Base-by-base conservation (phyloP, 2,113 vertebrate species). In the Lathamus discolor region DNA sequence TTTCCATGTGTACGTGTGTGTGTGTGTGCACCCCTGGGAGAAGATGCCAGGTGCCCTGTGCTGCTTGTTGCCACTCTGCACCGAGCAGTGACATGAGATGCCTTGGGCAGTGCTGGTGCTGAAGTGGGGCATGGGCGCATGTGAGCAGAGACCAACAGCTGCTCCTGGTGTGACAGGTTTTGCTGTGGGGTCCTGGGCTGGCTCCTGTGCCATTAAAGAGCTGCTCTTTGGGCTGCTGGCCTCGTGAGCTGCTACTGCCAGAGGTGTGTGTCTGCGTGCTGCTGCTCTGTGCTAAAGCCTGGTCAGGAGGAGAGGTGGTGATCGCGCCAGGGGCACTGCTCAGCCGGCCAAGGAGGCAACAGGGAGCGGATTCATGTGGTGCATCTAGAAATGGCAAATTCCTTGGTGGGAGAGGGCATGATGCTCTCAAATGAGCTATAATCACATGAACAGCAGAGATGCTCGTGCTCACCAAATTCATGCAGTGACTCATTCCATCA, bases 321-420 rank as follows among this genome's bases (percentile, higher is more conserved):
- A 29, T 6, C 28, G 23, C 0, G 1, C 41, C 8, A 6, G 33
- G 28, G 73, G 48, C 43, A 31, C 31, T 1, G 7, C 16, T 37
- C 1, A 1, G n/a, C 63, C 29, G 24, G 29, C 46, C n/a, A 10
- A 6, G 6, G 70, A 44, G 44, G 11, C 33, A 48, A 2, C 0
- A 2, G 31, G 61, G 41, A 57, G n/a, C 17, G 22, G 27, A 35
- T 76, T 54, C 44, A 14, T 4, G 33, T n/a, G 43, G 35, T 43
- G 69, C 52, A 44, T 95, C 62, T 28, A 51, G 49, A 44, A 66
- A 59, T 19, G 28, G 49, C 11, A 80, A 35, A 57, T 52, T 61
- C 52, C 54, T 28, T 37, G 22, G 1, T 5, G 33, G 11, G 70
- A 82, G 51, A 25, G 48, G 28, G 54, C 1, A 0, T 13, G 63